Base-by-base conservation (phyloP, 2,113 vertebrate species). In the Paraplagusia blochii region DNA sequence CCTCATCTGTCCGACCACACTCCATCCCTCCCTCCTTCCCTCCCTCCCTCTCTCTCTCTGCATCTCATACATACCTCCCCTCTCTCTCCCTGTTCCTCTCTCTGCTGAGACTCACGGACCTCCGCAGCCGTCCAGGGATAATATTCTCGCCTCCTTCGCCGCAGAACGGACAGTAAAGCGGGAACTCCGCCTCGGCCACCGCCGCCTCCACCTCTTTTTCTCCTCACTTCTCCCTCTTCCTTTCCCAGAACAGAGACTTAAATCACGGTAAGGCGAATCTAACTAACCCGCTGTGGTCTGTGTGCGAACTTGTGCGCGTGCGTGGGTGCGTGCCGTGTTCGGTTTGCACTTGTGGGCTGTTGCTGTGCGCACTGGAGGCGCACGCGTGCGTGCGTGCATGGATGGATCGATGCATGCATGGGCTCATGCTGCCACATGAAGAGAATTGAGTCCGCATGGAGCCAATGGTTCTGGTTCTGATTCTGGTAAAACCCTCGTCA, bases 31-130 rank as follows among this genome's bases (percentile, higher is more conserved):
- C 35, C 42, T 44, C 58, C 42, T 59, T 17, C 49, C 50, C 53
- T 53, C 44, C n/a, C 73, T 11, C 56, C 17, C 58, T 42, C 34
- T 11, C 47, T n/a, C 46, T 35, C 45, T 44, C 59, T 44, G 58
- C 15, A 40, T 19, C 53, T 50, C 52, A 14, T 12, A 33, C 22
- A 45, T 58, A 52, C 58, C 8, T 38, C 34, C 46, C 3, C 44
- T 58, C 59, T 35, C 67, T 56, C 71, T 42, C 74, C 47, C 65
- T 44, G 63, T 66, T 66, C 50, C 66, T 55, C 77, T 62, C 53
- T 67, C 63, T 67, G 70, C 77, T 81, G 79, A 81, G 83, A 71
- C 81, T 52, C 74, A 70, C 81, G 64, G 80, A 67, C 57, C 36
- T 52, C 57, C 74, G 42, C 50, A 66, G 47, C 66, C 64, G 65